Conservation (phyloP, 2,797 vertebrate genomes). For the Fratercula arctica region DNA sequence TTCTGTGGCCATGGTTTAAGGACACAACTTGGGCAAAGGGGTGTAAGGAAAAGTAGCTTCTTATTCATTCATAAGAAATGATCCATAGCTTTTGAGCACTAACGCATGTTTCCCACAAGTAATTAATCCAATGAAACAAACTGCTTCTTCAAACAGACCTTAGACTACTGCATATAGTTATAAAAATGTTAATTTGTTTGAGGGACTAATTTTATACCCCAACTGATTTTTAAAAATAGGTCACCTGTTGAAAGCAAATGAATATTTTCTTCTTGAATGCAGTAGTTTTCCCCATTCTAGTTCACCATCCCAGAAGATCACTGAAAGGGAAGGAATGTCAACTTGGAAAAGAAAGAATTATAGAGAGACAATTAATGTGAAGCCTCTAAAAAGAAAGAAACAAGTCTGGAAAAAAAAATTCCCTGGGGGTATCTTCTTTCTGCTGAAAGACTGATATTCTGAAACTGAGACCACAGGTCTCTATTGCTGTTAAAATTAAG, state of each 20-base stretch:
- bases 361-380: not conserved
- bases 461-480: not conserved
- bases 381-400: not conserved
- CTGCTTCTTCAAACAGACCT: not conserved
- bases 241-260: not conserved
- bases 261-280: not conserved
- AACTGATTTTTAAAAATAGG: not conserved
- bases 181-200: not conserved
- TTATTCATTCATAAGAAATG: not conserved
- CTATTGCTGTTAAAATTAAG: not conserved
- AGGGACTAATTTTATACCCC: not conserved
- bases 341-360: not conserved
- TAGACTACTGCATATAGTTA: not conserved
- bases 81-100: not conserved
- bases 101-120: not conserved
- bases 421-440: not conserved
- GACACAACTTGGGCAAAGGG: not conserved
- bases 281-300: not conserved
- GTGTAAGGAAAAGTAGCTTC: not conserved
- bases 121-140: not conserved
- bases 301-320: not conserved
- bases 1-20: not conserved
- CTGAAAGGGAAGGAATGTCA: not conserved
- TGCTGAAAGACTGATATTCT: not conserved
- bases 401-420: accelerated